Conservation (phyloP, 2,888 invertebrate species). For the Morpho helenor region DNA sequence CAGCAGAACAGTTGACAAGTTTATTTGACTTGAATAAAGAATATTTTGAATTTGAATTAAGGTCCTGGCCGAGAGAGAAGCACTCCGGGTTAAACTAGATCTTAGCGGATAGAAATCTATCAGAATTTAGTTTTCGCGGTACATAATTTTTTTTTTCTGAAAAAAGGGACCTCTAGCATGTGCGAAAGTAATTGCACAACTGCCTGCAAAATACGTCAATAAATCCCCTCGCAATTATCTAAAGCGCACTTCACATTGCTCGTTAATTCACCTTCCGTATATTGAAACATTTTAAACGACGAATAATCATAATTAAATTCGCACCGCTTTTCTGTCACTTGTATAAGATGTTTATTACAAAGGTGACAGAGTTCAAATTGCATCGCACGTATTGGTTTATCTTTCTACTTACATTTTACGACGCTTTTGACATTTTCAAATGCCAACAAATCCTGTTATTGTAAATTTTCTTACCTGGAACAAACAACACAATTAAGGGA, state of each 20-base stretch:
- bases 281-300: slow-evolving; percentile 8
- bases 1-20: no score
- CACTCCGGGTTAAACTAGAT: no score
- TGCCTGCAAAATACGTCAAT: no score
- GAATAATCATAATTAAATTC: slow-evolving; percentile 10
- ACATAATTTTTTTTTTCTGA: no score
- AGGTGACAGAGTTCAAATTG: slow-evolving; percentile 7
- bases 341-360: not conserved
- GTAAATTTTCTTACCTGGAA: slow-evolving; percentile 23
- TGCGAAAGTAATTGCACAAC: no score
- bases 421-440: slow-evolving; percentile 24
- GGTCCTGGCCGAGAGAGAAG: no score
- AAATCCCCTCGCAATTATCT: no score
- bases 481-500: slow-evolving; percentile 10
- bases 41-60: no score
- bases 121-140: no score
- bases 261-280: slow-evolving; percentile 5
- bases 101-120: no score
- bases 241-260: not conserved
- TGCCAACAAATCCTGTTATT: slow-evolving; percentile 16
- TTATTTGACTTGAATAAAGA: no score
- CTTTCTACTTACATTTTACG: slow-evolving; percentile 13
- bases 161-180: no score
- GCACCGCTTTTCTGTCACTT: not conserved
- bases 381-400: not conserved